Percentiles rank a stretch among this genome's conserved stretches.
phyloP scores from a whole-genome alignment of 2,113 vertebrate species.

The Pogonocichla stellata region DNA sequence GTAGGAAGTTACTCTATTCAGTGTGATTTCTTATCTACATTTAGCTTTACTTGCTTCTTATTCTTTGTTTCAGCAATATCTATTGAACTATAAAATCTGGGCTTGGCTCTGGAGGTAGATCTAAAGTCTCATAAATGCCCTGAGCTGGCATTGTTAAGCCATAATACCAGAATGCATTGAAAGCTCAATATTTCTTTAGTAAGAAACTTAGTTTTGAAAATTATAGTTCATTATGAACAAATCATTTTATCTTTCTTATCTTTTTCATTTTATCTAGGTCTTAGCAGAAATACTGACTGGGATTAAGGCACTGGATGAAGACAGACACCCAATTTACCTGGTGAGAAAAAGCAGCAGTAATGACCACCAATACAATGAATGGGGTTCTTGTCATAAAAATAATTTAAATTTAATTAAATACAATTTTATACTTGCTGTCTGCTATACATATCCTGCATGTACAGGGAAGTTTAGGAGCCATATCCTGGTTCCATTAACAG shows the following conservation, averaged over 20 bases:
- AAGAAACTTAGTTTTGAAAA: background rate
- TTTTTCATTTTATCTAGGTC: conserved; percentile 54
- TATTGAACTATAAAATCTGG: background rate
- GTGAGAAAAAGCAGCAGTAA: conserved; percentile 55
- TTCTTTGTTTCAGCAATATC: background rate
- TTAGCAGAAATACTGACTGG: conserved; percentile 78
- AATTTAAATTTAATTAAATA: background rate
- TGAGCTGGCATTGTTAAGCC: background rate
- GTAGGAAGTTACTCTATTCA: background rate
- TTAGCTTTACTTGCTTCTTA: background rate
- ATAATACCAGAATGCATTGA: background rate
- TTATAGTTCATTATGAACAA: background rate
- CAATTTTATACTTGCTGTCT: background rate
- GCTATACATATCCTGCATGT: background rate
- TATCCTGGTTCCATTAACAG: background rate
- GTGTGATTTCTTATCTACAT: background rate
- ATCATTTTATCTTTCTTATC: background rate
- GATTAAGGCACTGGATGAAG: conserved; percentile 70
- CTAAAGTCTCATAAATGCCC: background rate
- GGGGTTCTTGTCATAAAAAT: background rate
- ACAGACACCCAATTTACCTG: conserved; percentile 70
- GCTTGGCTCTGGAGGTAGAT: background rate
- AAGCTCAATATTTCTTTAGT: background rate
- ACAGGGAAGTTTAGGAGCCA: background rate
- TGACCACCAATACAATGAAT: background rate